A percentile compares a stretch with the other conserved stretches of the same genome.
phyloP scores from a whole-genome alignment of 2,113 vertebrate genomes.

The Dissostichus mawsoni region DNA sequence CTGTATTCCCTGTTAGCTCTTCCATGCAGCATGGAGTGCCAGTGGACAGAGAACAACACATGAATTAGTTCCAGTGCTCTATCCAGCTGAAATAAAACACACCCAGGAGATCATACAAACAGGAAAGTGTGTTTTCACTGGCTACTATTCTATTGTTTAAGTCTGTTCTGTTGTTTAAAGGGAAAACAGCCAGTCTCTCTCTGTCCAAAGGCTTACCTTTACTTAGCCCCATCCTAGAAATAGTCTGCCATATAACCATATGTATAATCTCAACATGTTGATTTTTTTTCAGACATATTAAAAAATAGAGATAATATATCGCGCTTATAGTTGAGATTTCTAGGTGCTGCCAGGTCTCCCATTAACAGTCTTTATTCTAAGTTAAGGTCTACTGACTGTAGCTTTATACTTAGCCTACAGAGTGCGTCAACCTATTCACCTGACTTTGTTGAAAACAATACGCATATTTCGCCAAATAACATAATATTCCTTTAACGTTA shows the following conservation, averaged over 20 bases:
- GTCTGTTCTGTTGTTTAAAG: too few species aligned
- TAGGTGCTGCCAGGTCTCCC: neutral
- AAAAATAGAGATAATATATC: neutral
- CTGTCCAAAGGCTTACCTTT: neutral
- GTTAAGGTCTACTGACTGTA: neutral
- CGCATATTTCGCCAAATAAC: neutral
- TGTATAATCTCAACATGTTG: neutral
- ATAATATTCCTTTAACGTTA: neutral
- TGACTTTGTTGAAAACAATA: neutral
- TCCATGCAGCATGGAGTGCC: slow-evolving; percentile 28
- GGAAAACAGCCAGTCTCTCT: neutral
- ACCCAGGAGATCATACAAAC: slow-evolving; percentile 18
- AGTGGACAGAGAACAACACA: slow-evolving; percentile 54
- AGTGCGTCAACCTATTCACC: neutral
- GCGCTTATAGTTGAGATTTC: neutral
- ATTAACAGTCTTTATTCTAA: neutral
- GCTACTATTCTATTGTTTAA: neutral
- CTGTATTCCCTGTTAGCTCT: slow-evolving; percentile 32
- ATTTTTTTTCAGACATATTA: neutral
- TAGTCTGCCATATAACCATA: neutral
- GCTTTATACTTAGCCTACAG: neutral
- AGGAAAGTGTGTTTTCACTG: slow-evolving; percentile 8
- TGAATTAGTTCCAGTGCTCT: slow-evolving; percentile 54
- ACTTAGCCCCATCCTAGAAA: neutral
- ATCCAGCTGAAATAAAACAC: slow-evolving; percentile 53